Conservation (phyloP, 2,797 vertebrate genomes). For the Anguilla anguilla region DNA sequence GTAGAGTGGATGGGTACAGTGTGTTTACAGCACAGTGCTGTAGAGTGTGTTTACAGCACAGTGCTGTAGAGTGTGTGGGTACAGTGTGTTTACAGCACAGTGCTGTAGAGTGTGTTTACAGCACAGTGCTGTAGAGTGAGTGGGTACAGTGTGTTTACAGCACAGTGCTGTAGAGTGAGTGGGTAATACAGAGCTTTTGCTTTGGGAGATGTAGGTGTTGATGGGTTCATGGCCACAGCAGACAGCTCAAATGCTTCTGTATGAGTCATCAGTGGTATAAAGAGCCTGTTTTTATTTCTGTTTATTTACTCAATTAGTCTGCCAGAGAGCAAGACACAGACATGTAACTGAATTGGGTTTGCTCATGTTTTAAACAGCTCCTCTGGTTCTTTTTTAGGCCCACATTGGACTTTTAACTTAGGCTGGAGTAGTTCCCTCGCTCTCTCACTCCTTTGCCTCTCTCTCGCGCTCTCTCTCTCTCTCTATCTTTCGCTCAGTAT, state of each 20-base stretch:
- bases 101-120: no score
- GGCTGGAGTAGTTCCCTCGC: neutral
- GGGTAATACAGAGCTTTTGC: no score
- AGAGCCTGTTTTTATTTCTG: neutral
- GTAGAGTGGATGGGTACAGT: no score
- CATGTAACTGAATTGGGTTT: neutral
- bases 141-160: neutral
- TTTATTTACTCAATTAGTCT: neutral
- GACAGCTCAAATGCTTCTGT: neutral
- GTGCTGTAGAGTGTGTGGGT: no score
- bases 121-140: no score
- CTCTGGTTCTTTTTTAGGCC: neutral
- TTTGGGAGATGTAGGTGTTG: constrained; percentile 43
- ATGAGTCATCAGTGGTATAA: neutral
- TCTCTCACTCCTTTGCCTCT: neutral
- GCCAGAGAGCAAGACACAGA: neutral
- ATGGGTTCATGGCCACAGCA: neutral
- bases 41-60: no score
- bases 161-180: no score
- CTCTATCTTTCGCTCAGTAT: neutral
- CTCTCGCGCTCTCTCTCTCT: neutral
- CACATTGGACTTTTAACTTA: neutral
- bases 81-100: no score
- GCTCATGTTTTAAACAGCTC: neutral
- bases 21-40: no score